These are phyloP conservation scores for Sesia bembeciformis DNA, from an alignment of 2,888 invertebrate genomes.

Conservation along the genomic window DNA sequence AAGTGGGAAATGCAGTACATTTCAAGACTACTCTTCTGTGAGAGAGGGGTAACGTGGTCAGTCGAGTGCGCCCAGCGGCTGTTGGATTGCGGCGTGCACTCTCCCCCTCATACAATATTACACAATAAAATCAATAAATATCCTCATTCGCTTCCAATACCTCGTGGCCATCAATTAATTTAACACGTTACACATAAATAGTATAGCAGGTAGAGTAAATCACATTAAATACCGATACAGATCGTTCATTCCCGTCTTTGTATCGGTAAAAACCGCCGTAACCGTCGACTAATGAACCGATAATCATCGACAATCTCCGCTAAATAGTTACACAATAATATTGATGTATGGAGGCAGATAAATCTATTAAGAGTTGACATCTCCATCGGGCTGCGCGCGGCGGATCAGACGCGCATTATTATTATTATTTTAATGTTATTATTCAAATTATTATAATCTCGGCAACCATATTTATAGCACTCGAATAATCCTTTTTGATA, in stretches of 20 bases:
- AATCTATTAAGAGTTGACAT: conserved; percentile 63
- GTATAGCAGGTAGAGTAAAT: conserved; percentile 8
- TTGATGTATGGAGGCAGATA: conserved; percentile 50
- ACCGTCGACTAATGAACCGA: conserved; percentile 46
- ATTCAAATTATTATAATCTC: conserved; percentile 70
- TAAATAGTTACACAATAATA: conserved; percentile 32
- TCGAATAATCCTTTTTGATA: conserved; percentile 61
- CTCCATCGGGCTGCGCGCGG: conserved; percentile 36
- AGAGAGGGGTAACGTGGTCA: too few species aligned
- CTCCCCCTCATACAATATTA: too few species aligned
- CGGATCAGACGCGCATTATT: conserved; percentile 40
- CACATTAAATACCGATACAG: conserved; percentile 20
- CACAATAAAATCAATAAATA: too few species aligned
- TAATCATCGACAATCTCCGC: conserved; percentile 27
- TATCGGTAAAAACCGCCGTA: conserved; percentile 25
- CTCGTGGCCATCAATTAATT: too few species aligned
- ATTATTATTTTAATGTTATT: conserved; percentile 69
- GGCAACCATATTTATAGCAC: conserved; percentile 60
- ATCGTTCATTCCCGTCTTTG: conserved; percentile 14
- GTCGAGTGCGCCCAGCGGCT: too few species aligned
- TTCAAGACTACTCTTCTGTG: too few species aligned
- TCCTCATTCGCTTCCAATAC: too few species aligned
- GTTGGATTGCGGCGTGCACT: too few species aligned
- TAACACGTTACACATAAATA: too few species aligned
- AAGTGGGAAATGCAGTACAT: too few species aligned